phyloP scores from a whole-genome alignment of 2,888 invertebrate genomes.

The Drosophila niveifrons region DNA sequence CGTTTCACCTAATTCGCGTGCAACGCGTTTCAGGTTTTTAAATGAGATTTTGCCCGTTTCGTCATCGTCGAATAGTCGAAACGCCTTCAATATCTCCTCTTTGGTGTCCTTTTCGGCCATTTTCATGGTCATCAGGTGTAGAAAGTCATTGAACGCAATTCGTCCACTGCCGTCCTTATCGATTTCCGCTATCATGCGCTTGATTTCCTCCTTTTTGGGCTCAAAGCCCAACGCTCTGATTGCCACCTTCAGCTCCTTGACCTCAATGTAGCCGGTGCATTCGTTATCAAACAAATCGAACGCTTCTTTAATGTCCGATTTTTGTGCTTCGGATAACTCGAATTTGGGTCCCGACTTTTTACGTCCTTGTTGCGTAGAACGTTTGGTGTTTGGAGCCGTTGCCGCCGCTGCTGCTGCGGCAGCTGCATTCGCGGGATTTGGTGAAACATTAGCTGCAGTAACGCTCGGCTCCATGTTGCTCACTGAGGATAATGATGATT shows the following conservation, averaged over 20 bases:
- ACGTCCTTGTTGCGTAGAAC: constrained; percentile 83
- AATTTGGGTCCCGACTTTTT: constrained; percentile 91
- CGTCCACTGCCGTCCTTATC: constrained; percentile 94
- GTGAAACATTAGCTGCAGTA: constrained; percentile 42
- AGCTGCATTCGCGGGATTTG: constrained; percentile 18
- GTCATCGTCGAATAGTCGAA: constrained; percentile 98
- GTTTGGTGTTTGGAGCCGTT: constrained; percentile 49
- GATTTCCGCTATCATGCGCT: constrained; percentile 95
- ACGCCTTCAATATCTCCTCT: constrained; percentile 99
- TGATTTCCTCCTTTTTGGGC: constrained; percentile 98
- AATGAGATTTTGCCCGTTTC: constrained; percentile 98
- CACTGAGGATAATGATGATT: constrained; percentile 39
- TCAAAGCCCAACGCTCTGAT: constrained; percentile 98
- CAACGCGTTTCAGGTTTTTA: constrained; percentile 97
- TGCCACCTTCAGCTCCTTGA: constrained; percentile 97
- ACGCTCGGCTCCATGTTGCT: constrained; percentile 58
- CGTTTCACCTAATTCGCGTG: constrained; percentile 97
- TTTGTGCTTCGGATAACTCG: constrained; percentile 95
- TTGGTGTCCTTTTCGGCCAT: constrained; percentile 98
- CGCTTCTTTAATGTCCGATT: constrained; percentile 96
- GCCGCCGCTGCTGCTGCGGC: constrained; percentile 23
- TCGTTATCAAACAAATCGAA: constrained; percentile 97
- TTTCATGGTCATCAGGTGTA: constrained; percentile 94
- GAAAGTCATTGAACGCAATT: constrained; percentile 95
- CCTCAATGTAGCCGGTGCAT: constrained; percentile 94